These are phyloP conservation scores for Nannospalax galili DNA, from an alignment of 2,113 vertebrate genomes.

Conservation along the genomic window DNA sequence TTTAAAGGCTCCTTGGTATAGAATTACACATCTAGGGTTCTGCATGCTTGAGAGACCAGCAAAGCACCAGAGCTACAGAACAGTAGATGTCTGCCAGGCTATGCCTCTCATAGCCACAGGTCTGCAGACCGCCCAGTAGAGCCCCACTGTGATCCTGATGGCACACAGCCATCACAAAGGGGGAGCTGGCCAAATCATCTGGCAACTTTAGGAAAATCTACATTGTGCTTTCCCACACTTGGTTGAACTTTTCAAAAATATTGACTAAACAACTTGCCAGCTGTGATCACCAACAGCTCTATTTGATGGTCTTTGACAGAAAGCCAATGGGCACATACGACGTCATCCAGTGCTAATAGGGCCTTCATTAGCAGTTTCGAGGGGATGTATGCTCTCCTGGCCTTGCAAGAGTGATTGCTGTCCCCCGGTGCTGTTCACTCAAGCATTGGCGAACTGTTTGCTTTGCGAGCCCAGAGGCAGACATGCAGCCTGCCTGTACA, in stretches of 20 bases:
- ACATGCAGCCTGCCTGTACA: constrained; percentile 45
- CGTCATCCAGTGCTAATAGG: constrained; percentile 50
- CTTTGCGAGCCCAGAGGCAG: neutral
- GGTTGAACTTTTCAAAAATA: constrained; percentile 82
- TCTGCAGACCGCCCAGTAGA: neutral
- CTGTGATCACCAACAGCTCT: constrained; percentile 77
- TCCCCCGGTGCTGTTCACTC: neutral
- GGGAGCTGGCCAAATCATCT: neutral
- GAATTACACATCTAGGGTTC: constrained; percentile 44
- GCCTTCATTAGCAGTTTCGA: constrained; percentile 41
- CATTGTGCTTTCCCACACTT: constrained; percentile 72
- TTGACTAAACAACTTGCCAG: constrained; percentile 76
- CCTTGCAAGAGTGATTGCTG: neutral
- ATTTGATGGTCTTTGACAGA: constrained; percentile 73
- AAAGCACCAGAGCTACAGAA: neutral
- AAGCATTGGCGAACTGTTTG: neutral
- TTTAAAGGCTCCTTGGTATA: neutral
- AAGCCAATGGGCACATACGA: constrained; percentile 57
- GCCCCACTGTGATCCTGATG: neutral
- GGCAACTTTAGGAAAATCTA: constrained; percentile 52
- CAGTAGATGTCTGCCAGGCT: neutral
- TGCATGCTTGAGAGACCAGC: neutral
- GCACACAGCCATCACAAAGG: neutral
- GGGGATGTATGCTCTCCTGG: neutral
- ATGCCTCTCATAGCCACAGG: neutral